Base-by-base conservation (phyloP, 23 tunicate species). In the Ciona savignyi region DNA sequence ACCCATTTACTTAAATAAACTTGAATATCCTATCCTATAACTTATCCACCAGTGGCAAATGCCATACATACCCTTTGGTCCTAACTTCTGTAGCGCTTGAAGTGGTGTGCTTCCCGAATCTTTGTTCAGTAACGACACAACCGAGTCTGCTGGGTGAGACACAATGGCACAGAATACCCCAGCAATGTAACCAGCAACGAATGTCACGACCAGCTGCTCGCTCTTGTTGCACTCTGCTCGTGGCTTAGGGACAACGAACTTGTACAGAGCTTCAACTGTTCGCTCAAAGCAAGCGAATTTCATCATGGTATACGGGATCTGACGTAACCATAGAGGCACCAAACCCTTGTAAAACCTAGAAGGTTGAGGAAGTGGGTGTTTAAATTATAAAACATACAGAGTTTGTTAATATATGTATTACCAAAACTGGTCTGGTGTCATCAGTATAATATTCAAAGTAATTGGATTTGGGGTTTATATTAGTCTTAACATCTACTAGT, bases 91-190 rank as follows among this genome's bases (percentile, higher is more conserved):
- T 49, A 95, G 76, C 27, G 90, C 99, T 33, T 78, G 66, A 2
- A 78, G 33, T 4, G 99, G 84, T 2, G 96, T 72, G 75, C 84
- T 79, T 75, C 90, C 96, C 66, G 77, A 82, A 72, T 95, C 88
- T 62, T 95, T 95, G 74, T 95, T 95, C 65, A 95, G 48, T 23
- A 95, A 69, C 31, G 96, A 88, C 29, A 95, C 99, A 30, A 95
- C 99, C 9, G 99, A 88, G 62, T 95, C 99, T 33, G 99, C 99
- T 0, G 99, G 99, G 62, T 95, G 99, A 30, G 99, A 95, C 21
- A 95, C 99, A 33, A 95, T 76, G n/a, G 99, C 99, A 68, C 99
- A 95, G 91, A 95, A 95, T 19, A 95, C 99, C 65, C 99, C 99
- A 79, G 99, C 99, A 60, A 95, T 95, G 76, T 95, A 95, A 29